phyloP scores from a whole-genome alignment of 2,797 vertebrate genomes.

The Squalus acanthias region DNA sequence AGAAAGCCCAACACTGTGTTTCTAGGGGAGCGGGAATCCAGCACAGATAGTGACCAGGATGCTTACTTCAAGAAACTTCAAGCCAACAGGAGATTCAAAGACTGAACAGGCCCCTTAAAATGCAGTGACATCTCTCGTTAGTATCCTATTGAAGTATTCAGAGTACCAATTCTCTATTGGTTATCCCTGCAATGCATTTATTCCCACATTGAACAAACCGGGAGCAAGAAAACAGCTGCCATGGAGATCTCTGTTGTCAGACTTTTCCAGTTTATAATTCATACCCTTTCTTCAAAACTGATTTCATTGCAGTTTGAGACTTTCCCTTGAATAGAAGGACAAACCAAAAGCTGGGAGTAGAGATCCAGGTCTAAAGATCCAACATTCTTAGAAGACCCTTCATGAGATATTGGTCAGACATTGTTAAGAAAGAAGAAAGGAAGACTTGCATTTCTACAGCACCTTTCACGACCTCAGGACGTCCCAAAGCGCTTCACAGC shows the following conservation, averaged over 20 bases:
- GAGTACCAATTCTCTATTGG: background rate
- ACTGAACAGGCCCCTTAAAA: slow-evolving; percentile 50
- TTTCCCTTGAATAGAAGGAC: background rate
- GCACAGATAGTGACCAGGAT: slow-evolving; percentile 68
- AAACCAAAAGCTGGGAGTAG: too few species aligned
- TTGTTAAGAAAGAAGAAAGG: background rate
- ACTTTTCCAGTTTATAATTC: too few species aligned
- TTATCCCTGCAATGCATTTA: background rate
- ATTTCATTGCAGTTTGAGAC: background rate
- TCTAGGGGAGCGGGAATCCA: slow-evolving; percentile 54
- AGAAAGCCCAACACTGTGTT: slow-evolving; percentile 60
- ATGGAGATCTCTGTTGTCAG: background rate
- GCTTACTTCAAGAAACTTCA: slow-evolving; percentile 84
- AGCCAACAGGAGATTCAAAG: slow-evolving; percentile 65
- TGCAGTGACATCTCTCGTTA: background rate
- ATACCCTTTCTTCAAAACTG: background rate
- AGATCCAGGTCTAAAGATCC: background rate
- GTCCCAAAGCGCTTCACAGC: background rate
- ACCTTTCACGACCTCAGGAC: background rate
- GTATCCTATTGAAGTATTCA: background rate
- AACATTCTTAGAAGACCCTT: too few species aligned
- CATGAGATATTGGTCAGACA: background rate
- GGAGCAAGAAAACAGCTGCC: background rate
- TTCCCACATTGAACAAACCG: background rate
- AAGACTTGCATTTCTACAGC: background rate